Percentiles rank a stretch among this genome's conserved stretches.
Evolutionary conservation across 2,797 vertebrate genomes (phyloP).

Genomic region (Echeneis naucrates): DNA sequence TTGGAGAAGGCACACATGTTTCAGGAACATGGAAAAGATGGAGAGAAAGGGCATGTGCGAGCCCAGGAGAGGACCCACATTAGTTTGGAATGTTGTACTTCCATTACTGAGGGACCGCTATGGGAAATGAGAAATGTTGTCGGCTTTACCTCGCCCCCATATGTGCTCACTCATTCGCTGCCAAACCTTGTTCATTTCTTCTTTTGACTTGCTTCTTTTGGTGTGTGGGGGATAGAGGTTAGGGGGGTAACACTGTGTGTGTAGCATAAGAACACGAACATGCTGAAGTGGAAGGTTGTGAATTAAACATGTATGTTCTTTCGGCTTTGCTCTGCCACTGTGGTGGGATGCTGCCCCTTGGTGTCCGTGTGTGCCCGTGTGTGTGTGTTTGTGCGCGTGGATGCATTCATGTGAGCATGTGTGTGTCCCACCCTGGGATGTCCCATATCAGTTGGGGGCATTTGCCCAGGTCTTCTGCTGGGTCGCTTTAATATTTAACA

Average conservation of each 20-base stretch:
- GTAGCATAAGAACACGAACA: slow-evolving; percentile 70
- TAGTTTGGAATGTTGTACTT: slow-evolving; percentile 73
- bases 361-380: background rate
- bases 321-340: slow-evolving; percentile 69
- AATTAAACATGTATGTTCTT: slow-evolving; percentile 83
- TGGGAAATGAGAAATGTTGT: slow-evolving; percentile 70
- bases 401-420: slow-evolving; percentile 6
- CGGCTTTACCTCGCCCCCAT: slow-evolving; percentile 51
- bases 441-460: slow-evolving; percentile 75
- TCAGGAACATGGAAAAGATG: slow-evolving; percentile 29
- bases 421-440: slow-evolving; percentile 61
- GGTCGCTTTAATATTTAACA: slow-evolving; percentile 78
- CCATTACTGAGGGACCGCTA: slow-evolving; percentile 61
- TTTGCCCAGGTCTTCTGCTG: slow-evolving; percentile 69
- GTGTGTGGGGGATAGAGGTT: slow-evolving; percentile 39
- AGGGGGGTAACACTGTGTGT: slow-evolving; percentile 60
- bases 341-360: slow-evolving; percentile 55
- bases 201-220: slow-evolving; percentile 39
- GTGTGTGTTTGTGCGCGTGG: slow-evolving; percentile 21
- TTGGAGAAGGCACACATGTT: slow-evolving; percentile 43
- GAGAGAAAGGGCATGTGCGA: slow-evolving; percentile 38
- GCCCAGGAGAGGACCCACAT: slow-evolving; percentile 63
- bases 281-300: slow-evolving; percentile 79
- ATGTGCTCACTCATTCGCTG: slow-evolving; percentile 36
- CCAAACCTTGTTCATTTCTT: slow-evolving; percentile 55